phyloP scores from a whole-genome alignment of 2,797 vertebrate species.

The Morelia viridis region DNA sequence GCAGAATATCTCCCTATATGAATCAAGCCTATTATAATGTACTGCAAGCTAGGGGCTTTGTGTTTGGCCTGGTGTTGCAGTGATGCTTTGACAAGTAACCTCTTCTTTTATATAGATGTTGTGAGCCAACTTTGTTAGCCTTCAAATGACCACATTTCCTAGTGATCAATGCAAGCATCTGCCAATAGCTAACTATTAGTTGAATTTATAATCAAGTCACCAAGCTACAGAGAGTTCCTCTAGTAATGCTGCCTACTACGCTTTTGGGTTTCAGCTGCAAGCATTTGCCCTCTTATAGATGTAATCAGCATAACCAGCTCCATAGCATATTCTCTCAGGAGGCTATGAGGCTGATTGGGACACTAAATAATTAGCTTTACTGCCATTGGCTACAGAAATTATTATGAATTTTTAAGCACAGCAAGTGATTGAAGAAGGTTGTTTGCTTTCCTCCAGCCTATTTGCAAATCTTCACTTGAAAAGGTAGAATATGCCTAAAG shows the following conservation, averaged over 20 bases:
- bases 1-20: neutral
- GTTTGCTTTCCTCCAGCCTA: conserved; percentile 68
- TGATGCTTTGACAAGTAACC: neutral
- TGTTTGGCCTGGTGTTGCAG: neutral
- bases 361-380: conserved; percentile 76
- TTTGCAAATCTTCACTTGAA: conserved; percentile 60
- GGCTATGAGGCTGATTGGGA: conserved; percentile 63
- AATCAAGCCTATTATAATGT: conserved; percentile 18
- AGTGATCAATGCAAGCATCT: conserved; percentile 35
- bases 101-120: neutral
- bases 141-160: conserved; percentile 37
- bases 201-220: conserved; percentile 53
- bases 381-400: conserved; percentile 70
- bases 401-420: conserved; percentile 75
- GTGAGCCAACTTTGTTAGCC: conserved; percentile 24
- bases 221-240: conserved; percentile 58
- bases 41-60: neutral
- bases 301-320: conserved; percentile 44
- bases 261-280: conserved; percentile 34
- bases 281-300: conserved; percentile 47
- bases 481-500: conserved; percentile 57
- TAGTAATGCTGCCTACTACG: conserved; percentile 36
- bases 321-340: conserved; percentile 49
- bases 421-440: conserved; percentile 67
- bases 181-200: neutral